Evolutionary conservation across 1,140 invertebrate species (phyloP), one percentile per base, ranked within the genome.

Genomic region (Eupristina koningsbergeri): DNA sequence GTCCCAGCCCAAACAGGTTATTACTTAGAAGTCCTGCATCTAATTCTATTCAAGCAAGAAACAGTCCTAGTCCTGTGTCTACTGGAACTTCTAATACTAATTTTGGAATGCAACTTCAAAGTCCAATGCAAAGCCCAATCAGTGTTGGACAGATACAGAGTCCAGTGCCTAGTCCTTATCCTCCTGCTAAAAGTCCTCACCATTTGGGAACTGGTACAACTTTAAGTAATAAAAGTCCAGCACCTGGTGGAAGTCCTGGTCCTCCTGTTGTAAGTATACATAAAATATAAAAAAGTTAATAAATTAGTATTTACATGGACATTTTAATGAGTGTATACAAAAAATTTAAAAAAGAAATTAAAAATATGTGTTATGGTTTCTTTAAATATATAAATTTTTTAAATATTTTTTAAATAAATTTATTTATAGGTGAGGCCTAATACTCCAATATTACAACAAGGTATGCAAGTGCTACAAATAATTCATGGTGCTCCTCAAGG

Each of bases 391-490:
- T n/a, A n/a, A n/a, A n/a, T n/a, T n/a, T n/a, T 13, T 47, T 47
- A 47, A 47, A 11, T 13, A 26, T n/a, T 47, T 74, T 34, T 0
- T 74, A 11, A 15, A 47, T 1, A 47, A 47, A 29, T 41, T 13
- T 47, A 50, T 26, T 87, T 87, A 3, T 80, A 92, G 89, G 91
- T 92, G 47, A 89, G 92, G 84, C 89, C 92, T 26, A 92, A 91
- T 83, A 92, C 92, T 61, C 92, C 92, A 0, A 91, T 92, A 81
- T 80, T 92, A 31, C 92, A 92, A 78, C 92, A 91, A 87, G 91
- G 92, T 29, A 92, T 92, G 92, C 92, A 92, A 80, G 92, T 92
- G 61, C 84, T 92, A n/a, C 92, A 92, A 89, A 92, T 92, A 80
- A 92, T 92, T 86, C 90, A 91, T 81, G 90, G 91, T 47, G 89